Base-by-base conservation (phyloP, 2,797 vertebrate species). In the Crocidura indochinensis region DNA sequence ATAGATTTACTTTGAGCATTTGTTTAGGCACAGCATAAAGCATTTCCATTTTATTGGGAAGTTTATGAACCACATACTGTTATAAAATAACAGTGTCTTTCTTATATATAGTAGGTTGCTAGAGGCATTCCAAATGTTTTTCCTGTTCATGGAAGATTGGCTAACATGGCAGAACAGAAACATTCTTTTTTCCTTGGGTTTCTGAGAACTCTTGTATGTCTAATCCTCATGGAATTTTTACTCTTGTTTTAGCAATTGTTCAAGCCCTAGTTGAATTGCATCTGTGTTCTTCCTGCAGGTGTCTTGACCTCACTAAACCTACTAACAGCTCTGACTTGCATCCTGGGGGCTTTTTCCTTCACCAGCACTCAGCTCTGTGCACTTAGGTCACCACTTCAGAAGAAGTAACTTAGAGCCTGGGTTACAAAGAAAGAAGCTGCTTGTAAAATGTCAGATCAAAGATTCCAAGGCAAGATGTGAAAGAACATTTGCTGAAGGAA, bases 1-100 rank as follows among this genome's bases (percentile, higher is more conserved):
- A 31, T 53, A 86, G 31, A 72, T 84, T 91, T 90, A 79, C 38
- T 92, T 82, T 93, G 67, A 79, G 1, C 15, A 64, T 56, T 91
- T 78, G 38, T 72, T 91, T 92, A 76, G 69, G 46, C 17, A 72
- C 15, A 49, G 22, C 79, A 46, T 47, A 84, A 78, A n/a, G 8
- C 17, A 38, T 75, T 91, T 92, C 3, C n/a, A 74, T 69, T 74
- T 87, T 53, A 84, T 10, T 46, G 12, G 27, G 80, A 88, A 90
- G 38, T 47, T 84, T 92, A 80, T 75, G 72, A 92, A 67, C 26
- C 4, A 49, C 73, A 62, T 53, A 67, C 20, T 56, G 8, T 84
- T 10, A 6, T 91, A 81, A 89, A 69, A 49, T 86, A 84, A 77
- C 60, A 53, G 69, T 14, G n/a, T 47, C 14, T 88, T 69, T 84